phyloP scores from a whole-genome alignment of 2,797 vertebrate genomes.

The Clarias fuscus region DNA sequence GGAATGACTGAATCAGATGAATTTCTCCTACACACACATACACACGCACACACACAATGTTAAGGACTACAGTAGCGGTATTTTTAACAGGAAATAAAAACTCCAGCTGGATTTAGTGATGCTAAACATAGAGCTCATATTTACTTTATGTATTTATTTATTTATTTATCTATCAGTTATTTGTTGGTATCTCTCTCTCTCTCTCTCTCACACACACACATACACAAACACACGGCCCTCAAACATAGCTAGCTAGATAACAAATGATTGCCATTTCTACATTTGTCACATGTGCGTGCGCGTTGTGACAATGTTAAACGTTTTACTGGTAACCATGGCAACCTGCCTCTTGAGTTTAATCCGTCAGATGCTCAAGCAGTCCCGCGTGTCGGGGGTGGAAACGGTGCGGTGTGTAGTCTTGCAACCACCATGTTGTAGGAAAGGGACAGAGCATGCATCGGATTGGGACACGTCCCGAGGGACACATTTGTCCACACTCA shows the following conservation, averaged over 20 bases:
- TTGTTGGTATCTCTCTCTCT: neutral
- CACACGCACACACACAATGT: neutral
- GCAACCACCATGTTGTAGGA: neutral
- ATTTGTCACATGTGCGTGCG: neutral
- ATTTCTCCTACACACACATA: neutral
- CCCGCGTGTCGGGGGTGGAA: neutral
- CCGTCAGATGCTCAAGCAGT: neutral
- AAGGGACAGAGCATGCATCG: neutral
- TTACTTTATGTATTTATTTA: neutral
- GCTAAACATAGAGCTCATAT: neutral
- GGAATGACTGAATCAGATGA: slow-evolving; percentile 18
- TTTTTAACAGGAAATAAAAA: neutral
- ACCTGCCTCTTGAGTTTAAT: neutral
- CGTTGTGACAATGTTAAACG: neutral
- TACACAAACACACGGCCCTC: neutral
- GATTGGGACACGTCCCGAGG: neutral
- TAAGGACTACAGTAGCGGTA: neutral
- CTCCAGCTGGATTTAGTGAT: neutral
- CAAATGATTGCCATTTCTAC: neutral
- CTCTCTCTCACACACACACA: neutral
- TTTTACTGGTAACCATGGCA: neutral
- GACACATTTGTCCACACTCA: slow-evolving; percentile 9
- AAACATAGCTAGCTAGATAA: neutral
- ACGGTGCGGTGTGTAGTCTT: neutral
- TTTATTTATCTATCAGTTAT: neutral